Base-by-base conservation (phyloP, 1,140 invertebrate genomes). In the Drosophila nigromelanica region DNA sequence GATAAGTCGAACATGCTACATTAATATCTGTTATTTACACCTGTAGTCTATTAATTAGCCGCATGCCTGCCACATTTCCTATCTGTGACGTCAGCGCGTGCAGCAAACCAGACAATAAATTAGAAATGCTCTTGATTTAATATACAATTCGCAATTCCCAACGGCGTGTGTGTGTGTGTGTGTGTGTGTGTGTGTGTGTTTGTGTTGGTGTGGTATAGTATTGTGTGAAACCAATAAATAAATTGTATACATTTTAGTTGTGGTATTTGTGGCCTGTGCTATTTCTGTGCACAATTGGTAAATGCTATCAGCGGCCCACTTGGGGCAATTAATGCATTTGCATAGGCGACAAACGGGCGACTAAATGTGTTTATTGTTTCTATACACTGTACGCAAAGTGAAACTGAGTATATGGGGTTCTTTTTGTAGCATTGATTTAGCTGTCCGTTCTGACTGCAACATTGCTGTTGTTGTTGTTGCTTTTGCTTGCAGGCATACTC, bases 401-500 rank as follows among this genome's bases (percentile, higher is more conserved):
- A 0, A 5, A 47, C 4, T 1, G 21, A 5, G 45, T 48, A 48
- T 47, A 47, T 47, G 21, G 18, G 4, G 3, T 6, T 27, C 0
- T 6, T 27, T 6, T 5, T 5, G 27, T 6, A 27, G 6, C 6
- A 27, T 51, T 72, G 27, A 5, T 6, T 5, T 27, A 5, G 27
- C 27, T 27, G 27, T 27, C 24, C 18, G 18, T 18, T 18, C 2
- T 18, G 18, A 18, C 18, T 18, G n/a, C n/a, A n/a, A n/a, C n/a
- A n/a, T n/a, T n/a, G n/a, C n/a, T n/a, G n/a, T n/a, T n/a, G n/a
- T n/a, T 18, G 18, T 24, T 24, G 3, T 47, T 35, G 12, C 40
- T 51, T 5, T 37, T 27, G 27, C 27, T 56, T 50, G 24, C 71
- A 93, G 92, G 92, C 30, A 98, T 99, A 75, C 93, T 99, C 58